phyloP scores from a whole-genome alignment of 2,113 vertebrate species.

The Ophthalmolycus amberensis region DNA sequence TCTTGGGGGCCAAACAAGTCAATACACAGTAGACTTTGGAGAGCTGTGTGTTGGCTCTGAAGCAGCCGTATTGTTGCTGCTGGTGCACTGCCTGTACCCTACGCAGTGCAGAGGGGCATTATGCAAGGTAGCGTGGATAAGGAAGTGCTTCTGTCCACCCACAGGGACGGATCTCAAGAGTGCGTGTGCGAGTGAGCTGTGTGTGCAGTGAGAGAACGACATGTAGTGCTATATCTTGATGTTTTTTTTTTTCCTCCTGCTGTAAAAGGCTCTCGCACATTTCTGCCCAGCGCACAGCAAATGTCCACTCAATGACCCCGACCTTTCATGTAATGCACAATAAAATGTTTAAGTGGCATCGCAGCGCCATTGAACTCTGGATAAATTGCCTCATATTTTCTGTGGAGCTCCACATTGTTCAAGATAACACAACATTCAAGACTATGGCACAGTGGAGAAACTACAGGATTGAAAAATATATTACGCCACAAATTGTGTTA shows the following conservation, averaged over 20 bases:
- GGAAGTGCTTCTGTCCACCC: conserved; percentile 70
- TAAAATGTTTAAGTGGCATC: conserved; percentile 77
- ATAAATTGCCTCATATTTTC: conserved; percentile 65
- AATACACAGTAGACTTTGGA: conserved; percentile 1
- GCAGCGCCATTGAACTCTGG: conserved; percentile 66
- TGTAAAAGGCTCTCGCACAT: conserved; percentile 47
- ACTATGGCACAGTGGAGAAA: background rate
- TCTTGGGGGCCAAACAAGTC: conserved; percentile 31
- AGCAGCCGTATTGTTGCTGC: conserved; percentile 33
- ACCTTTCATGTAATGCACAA: conserved; percentile 77
- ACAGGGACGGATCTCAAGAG: conserved; percentile 49
- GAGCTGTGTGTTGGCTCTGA: conserved; percentile 29
- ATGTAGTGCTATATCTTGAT: conserved; percentile 35
- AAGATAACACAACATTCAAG: conserved; percentile 22
- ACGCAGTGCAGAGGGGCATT: conserved; percentile 59
- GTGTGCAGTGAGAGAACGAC: conserved; percentile 12
- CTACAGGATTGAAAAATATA: conserved; percentile 24
- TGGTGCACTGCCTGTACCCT: conserved; percentile 42
- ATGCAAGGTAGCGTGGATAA: conserved; percentile 62
- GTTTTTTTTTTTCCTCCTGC: conserved; percentile 11
- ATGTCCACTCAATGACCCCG: conserved; percentile 60
- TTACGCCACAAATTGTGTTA: background rate
- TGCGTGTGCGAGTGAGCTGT: conserved; percentile 21
- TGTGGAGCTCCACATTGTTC: conserved; percentile 16
- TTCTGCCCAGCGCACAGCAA: conserved; percentile 55